Base-by-base conservation (phyloP, 1,140 invertebrate species). In the Bemisia tabaci region DNA sequence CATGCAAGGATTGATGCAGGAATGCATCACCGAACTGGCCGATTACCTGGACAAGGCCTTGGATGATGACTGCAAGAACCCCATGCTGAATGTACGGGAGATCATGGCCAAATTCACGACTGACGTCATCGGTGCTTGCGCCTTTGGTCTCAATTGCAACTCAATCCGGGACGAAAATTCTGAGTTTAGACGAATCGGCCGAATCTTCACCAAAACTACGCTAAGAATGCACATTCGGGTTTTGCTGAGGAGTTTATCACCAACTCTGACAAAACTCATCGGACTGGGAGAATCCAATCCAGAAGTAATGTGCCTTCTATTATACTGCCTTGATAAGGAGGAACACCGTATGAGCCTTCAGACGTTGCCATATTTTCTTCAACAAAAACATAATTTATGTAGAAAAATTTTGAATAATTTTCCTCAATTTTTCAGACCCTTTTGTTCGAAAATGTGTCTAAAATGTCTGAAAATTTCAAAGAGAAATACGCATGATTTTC, bases 141-240 rank as follows among this genome's bases (percentile, higher is more conserved):
- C 74, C 26, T 74, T 75, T 67, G 74, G 74, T 2, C 24, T 75
- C 0, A 68, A 74, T 58, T 69, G 63, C 1, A 70, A 74, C 58
- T 63, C 69, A 26, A 75, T 84, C 9, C 73, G 76, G 64, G 76
- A 83, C 73, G 74, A 79, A 0, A 72, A 83, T 27, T 78, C 81
- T 0, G 78, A 82, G 71, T 86, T 87, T 74, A 61, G 74, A 11
- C 60, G 68, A 48, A 70, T 73, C 22, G 76, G 75, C 11, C 67
- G 59, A 27, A 60, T 68, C 24, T n/a, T 76, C 0, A 71, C 77
- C 33, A 27, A 26, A 12, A 66, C 73, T 0, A 60, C 69, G 0
- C 1, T 65, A 0, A 12, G 65, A 12, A 25, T 48, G 22, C 24
- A 69, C 2, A 17, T 71, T 27, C 23, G 65, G 12, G 39, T 65